Conservation (phyloP, 1,140 invertebrate genomes). For the Trichomalopsis sarcophagae region DNA sequence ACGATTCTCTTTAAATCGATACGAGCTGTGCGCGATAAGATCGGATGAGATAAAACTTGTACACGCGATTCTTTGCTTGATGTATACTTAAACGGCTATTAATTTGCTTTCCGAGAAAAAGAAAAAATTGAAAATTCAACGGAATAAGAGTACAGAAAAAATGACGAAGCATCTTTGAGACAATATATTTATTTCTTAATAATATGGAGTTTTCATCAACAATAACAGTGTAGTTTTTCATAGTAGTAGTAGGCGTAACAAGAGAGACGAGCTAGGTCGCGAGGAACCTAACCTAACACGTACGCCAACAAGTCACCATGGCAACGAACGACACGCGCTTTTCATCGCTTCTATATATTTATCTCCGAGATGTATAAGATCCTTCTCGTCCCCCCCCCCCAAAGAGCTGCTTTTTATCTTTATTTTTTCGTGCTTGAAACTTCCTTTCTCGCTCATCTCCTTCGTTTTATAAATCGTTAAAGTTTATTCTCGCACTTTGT, state of each 20-base stretch:
- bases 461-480: background rate
- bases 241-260: conserved; percentile 71
- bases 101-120: no score
- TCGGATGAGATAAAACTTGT: no score
- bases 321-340: conserved; percentile 24
- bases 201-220: conserved; percentile 74
- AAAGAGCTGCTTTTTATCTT: background rate
- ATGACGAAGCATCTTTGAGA: conserved; percentile 63
- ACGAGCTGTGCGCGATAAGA: no score
- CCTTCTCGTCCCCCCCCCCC: background rate
- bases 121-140: no score
- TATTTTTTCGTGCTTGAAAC: conserved; percentile 1
- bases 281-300: conserved; percentile 71
- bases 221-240: conserved; percentile 72
- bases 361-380: background rate
- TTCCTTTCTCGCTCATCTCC: background rate
- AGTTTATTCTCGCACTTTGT: background rate
- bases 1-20: no score
- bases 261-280: conserved; percentile 74
- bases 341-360: conserved; percentile 22
- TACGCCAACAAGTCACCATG: conserved; percentile 71
- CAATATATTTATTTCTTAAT: conserved; percentile 75
- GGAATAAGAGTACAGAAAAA: no score
- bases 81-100: no score
- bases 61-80: no score